Base-by-base conservation (phyloP, 1,140 invertebrate genomes). In the Cyclargus thomasi region DNA sequence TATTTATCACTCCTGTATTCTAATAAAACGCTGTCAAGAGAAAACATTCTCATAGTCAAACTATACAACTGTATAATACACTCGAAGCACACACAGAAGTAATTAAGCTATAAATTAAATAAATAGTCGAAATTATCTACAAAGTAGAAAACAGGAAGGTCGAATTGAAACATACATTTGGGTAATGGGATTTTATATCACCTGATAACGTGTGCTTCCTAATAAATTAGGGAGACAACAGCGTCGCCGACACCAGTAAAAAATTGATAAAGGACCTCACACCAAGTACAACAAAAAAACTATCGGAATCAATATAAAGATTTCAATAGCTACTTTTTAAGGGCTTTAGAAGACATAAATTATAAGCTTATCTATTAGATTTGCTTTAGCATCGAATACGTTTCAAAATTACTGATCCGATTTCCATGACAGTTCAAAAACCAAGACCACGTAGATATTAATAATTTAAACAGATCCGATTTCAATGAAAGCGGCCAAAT, bases 231-330 rank as follows among this genome's bases (percentile, higher is more conserved):
- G 20, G 55, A 64, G 39, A 35, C 63, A 68, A 68, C 55, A 55
- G 35, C 14, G 29, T 10, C 29, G 29, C 17, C 29, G n/a, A 22
- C 16, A 47, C 39, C 14, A 2, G 53, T 62, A 62, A 35, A 57
- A 10, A 35, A 63, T 21, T 23, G 20, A 67, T 53, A 36, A 39
- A 67, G 22, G 59, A 62, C 47, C 36, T n/a, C 39, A 29, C 16
- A 64, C 36, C 11, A 57, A 10, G 55, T 18, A 59, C 63, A 18
- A 64, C 18, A 68, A 16, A 64, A 68, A 55, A 68, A 68, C 17
- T 53, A 59, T 64, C 53, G 2, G 17, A 68, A 36, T 16, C 53
- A n/a, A 39, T 64, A 59, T 59, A 8, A 59, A 20, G 55, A 36
- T 36, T 20, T 35, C 35, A 23, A 35, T 17, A 8, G 36, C 39